These are phyloP conservation scores for Anguilla japonica DNA, from an alignment of 2,113 vertebrate genomes.

Conservation along the genomic window DNA sequence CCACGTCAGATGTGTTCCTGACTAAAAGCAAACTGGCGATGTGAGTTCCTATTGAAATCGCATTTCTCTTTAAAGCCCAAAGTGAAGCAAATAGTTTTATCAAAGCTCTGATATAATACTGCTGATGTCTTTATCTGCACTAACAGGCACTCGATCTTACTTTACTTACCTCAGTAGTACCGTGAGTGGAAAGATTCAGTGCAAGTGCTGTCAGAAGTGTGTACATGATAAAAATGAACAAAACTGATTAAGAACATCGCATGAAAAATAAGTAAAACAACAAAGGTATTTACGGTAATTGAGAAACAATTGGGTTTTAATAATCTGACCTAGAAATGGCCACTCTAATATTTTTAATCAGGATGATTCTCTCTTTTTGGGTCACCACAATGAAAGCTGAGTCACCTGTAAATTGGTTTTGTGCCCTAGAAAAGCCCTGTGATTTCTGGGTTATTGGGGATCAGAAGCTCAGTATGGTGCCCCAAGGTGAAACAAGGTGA, in stretches of 20 bases:
- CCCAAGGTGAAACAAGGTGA: too few species aligned
- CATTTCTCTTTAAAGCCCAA: conserved; percentile 45
- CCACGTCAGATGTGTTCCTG: conserved; percentile 29
- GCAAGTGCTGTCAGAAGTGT: background rate
- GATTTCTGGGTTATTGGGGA: background rate
- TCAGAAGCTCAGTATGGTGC: background rate
- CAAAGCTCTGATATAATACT: conserved; percentile 54
- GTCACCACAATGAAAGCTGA: too few species aligned
- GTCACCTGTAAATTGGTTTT: too few species aligned
- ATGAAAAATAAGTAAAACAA: background rate
- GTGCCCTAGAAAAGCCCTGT: too few species aligned
- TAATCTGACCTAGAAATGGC: background rate
- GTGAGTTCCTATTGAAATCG: conserved; percentile 11
- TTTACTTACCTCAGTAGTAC: background rate
- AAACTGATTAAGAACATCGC: background rate
- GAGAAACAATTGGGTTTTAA: background rate
- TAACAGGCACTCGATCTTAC: conserved; percentile 43
- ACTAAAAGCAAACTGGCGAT: conserved; percentile 18
- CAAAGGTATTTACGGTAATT: background rate
- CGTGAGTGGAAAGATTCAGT: too few species aligned
- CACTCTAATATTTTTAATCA: background rate
- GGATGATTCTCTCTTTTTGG: too few species aligned
- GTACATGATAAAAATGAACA: background rate
- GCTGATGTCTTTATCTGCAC: conserved; percentile 56
- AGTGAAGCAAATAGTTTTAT: conserved; percentile 48